phyloP scores from a whole-genome alignment of 2,113 vertebrate genomes.

The Sula dactylatra region DNA sequence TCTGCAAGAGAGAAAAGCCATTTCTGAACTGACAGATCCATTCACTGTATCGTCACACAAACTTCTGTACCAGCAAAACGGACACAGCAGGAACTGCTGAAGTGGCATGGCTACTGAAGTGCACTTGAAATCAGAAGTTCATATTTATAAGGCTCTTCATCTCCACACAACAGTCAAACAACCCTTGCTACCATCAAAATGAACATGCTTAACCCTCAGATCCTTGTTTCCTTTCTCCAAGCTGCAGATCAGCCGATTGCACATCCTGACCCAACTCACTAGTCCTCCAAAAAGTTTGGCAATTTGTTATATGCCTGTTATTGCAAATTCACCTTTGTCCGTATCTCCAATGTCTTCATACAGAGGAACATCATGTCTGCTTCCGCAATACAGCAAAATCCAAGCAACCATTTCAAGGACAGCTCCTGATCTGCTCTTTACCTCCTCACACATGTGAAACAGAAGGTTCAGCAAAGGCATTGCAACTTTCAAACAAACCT shows the following conservation, averaged over 20 bases:
- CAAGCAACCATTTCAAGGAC: neutral
- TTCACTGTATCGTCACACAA: neutral
- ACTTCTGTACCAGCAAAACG: neutral
- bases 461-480: neutral
- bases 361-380: neutral
- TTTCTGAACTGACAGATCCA: neutral
- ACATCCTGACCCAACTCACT: neutral
- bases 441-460: neutral
- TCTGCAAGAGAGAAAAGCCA: neutral
- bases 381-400: neutral
- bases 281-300: neutral
- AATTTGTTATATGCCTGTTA: neutral
- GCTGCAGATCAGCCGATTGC: neutral
- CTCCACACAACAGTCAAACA: neutral
- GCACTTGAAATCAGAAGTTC: constrained; percentile 45
- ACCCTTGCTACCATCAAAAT: neutral
- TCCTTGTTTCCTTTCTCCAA: neutral
- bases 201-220: neutral
- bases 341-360: neutral
- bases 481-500: neutral
- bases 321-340: neutral
- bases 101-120: constrained; percentile 19
- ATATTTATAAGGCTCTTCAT: constrained; percentile 21
- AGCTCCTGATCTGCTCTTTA: neutral
- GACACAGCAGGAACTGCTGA: constrained; percentile 21